Evolutionary conservation across 2,113 vertebrate species (phyloP).

Genomic region (Andinoacara biseriatus): DNA sequence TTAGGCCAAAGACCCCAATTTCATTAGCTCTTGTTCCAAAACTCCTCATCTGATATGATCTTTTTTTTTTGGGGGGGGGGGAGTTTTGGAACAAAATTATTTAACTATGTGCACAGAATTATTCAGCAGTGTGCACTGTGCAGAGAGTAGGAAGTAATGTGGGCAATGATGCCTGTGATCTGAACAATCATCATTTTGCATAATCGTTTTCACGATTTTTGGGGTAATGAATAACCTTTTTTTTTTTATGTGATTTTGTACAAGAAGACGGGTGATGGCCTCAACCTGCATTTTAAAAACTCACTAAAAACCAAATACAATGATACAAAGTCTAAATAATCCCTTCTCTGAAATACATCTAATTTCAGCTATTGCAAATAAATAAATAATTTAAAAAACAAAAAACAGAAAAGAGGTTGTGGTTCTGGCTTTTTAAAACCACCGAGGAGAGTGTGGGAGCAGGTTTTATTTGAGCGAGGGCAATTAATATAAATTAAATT

Average conservation of each 20-base stretch:
- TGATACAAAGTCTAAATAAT: not conserved
- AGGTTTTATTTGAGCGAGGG: not conserved
- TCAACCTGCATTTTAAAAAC: not conserved
- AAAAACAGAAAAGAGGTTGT: not conserved
- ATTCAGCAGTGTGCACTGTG: conserved; percentile 14
- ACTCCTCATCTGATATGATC: conserved; percentile 32
- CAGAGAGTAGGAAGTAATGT: not conserved
- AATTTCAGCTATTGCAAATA: not conserved
- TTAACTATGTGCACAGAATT: conserved; percentile 33
- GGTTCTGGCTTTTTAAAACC: not conserved
- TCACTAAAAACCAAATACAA: not conserved
- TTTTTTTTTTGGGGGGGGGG: not conserved
- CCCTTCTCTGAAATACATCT: not conserved
- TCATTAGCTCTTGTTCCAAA: conserved; percentile 46
- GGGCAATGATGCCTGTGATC: conserved; percentile 13
- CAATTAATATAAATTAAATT: conserved; percentile 2
- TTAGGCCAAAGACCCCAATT: conserved; percentile 40
- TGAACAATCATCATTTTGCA: conserved; percentile 14
- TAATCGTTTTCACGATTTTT: conserved; percentile 4
- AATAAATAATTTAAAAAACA: not conserved
- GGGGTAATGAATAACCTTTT: not conserved
- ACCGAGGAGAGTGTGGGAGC: not conserved
- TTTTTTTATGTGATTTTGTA: not conserved
- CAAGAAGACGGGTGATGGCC: not conserved
- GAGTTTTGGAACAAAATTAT: conserved; percentile 23